phyloP scores from a whole-genome alignment of 1,140 invertebrate genomes.

The Batillaria attramentaria region DNA sequence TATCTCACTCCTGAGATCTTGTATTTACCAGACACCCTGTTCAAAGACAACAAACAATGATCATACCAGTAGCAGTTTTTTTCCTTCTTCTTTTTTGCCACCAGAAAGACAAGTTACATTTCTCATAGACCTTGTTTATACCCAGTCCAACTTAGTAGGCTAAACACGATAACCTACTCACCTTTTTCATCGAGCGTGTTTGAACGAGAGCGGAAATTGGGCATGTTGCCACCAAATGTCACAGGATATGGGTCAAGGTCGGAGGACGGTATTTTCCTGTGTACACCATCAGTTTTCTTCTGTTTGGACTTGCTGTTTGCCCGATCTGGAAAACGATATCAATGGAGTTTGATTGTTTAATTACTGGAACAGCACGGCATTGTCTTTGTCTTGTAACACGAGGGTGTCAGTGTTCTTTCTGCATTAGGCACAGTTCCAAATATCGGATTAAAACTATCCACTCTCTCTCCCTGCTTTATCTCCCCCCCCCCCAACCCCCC shows the following conservation, averaged over 20 bases:
- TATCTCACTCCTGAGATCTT: no score
- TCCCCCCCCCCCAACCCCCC: neutral
- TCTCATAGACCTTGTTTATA: no score
- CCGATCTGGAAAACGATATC: slow-evolving; percentile 9
- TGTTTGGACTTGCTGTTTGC: slow-evolving; percentile 23
- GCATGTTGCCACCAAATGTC: slow-evolving; percentile 29
- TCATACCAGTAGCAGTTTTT: neutral
- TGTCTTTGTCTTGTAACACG: neutral
- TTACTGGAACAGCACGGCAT: neutral
- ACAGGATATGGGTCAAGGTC: slow-evolving; percentile 38
- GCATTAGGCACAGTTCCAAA: neutral
- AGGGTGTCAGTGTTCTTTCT: neutral
- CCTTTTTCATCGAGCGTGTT: slow-evolving; percentile 30
- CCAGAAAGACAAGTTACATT: no score
- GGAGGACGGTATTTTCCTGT: neutral
- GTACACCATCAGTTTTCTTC: neutral
- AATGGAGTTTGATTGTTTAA: neutral
- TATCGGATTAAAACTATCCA: neutral
- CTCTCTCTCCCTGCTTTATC: neutral
- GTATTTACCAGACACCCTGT: neutral
- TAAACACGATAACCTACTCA: neutral
- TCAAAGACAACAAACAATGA: no score
- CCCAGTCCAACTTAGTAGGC: no score
- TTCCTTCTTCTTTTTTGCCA: no score
- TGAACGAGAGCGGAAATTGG: neutral